Base-by-base conservation (phyloP, 2,888 invertebrate species). In the Diabrotica balteata region DNA sequence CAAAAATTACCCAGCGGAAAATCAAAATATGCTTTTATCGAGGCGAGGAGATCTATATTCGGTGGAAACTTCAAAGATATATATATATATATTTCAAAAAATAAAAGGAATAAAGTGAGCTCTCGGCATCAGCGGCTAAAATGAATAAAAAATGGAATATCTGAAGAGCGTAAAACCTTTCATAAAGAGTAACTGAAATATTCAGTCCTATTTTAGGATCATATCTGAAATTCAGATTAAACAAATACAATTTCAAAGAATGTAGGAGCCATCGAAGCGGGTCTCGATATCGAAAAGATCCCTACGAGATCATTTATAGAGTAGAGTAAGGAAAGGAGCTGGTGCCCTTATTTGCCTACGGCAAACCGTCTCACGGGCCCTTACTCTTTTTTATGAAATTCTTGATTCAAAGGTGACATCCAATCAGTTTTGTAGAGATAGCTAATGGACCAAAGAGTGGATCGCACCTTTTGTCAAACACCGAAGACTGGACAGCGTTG, bases 221-320 rank as follows among this genome's bases (percentile, higher is more conserved):
- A 80, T 80, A 82, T 82, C 82, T 82, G 80, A 80, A 82, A 80
- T 82, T 82, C 80, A 82, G 82, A 82, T 82, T 82, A 82, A 82
- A 82, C 82, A 82, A 82, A 82, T 80, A 82, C 80, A 82, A 82
- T 82, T 82, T 81, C 77, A 78, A 79, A 80, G 80, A 82, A 81
- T 78, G 81, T 72, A 74, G 77, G 73, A 78, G 73, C 74, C 74
- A 77, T 75, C 76, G 75, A 72, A 79, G 79, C 80, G 80, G 73
- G 78, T 76, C 72, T 76, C 75, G 75, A 77, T 76, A 76, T 76
- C 76, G 78, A 79, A 79, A 78, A 74, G 79, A 79, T 78, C 79
- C 78, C 73, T 72, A 66, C 55, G 76, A 74, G 76, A 76, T 76
- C 76, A 74, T 79, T 80, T 79, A 79, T 78, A 75, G 71, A 75